Evolutionary conservation across 2,113 vertebrate genomes (phyloP).

Genomic region (Neomonachus schauinslandi): DNA sequence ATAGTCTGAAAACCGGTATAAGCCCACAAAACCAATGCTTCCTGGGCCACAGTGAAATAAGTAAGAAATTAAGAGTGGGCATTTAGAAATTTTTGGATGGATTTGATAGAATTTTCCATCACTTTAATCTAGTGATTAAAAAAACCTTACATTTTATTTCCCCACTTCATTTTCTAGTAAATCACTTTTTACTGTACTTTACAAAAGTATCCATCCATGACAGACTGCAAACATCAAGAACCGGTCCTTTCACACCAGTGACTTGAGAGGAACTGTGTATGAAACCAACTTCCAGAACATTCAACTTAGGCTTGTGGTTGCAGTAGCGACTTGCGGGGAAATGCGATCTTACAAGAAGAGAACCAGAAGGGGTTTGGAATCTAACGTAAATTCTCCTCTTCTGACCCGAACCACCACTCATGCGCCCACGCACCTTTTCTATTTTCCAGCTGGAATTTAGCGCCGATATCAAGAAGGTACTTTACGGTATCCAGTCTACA

Average conservation of each 20-base stretch:
- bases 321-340: not conserved
- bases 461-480: constrained; percentile 91
- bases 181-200: constrained; percentile 13
- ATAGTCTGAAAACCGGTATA: not conserved
- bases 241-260: not conserved
- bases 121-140: not conserved
- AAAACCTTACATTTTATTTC: not conserved
- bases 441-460: constrained; percentile 87
- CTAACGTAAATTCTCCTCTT: not conserved
- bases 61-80: not conserved
- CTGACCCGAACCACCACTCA: not conserved
- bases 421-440: constrained; percentile 88
- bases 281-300: not conserved
- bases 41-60: not conserved
- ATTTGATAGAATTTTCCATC: not conserved
- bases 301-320: not conserved
- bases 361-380: not conserved
- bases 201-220: not conserved
- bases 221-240: not conserved
- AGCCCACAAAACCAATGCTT: not conserved
- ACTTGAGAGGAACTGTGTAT: not conserved
- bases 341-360: not conserved
- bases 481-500: constrained; percentile 90
- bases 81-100: not conserved
- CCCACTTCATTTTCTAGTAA: not conserved